These are phyloP conservation scores for Epinotia demarniana DNA, from an alignment of 2,888 invertebrate species.

Conservation along the genomic window DNA sequence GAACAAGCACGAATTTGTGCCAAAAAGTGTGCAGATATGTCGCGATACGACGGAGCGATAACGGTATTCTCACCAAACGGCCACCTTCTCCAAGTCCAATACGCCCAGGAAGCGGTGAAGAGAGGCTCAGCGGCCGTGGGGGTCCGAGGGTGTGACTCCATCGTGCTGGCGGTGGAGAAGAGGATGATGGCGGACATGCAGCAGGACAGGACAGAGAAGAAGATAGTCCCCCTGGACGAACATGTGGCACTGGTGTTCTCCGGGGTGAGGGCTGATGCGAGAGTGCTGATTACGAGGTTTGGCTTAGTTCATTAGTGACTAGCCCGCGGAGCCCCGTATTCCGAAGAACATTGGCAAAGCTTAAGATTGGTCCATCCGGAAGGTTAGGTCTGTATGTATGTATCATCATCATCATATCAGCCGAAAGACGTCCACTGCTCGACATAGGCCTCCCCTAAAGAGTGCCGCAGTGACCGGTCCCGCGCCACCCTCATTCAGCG, in stretches of 20 bases:
- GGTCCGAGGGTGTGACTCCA: constrained; percentile 93
- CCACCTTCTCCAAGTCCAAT: constrained; percentile 97
- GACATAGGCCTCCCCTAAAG: too few species aligned
- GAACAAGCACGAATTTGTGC: background rate
- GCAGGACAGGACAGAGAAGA: constrained; percentile 96
- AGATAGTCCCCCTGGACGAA: constrained; percentile 97
- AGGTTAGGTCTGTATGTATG: too few species aligned
- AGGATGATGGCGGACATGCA: constrained; percentile 97
- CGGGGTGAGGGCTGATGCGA: constrained; percentile 97
- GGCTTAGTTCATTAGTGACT: too few species aligned
- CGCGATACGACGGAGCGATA: constrained; percentile 97
- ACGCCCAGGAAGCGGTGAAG: constrained; percentile 98
- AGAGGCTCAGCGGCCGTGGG: constrained; percentile 94
- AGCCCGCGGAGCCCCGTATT: too few species aligned
- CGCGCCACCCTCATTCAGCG: too few species aligned
- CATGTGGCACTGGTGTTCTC: constrained; percentile 99
- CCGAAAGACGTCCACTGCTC: too few species aligned
- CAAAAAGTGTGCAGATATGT: constrained; percentile 54
- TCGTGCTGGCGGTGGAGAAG: constrained; percentile 98
- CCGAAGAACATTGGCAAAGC: background rate
- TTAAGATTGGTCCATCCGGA: background rate
- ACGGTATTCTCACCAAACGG: constrained; percentile 99
- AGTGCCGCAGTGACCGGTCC: too few species aligned
- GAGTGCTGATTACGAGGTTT: constrained; percentile 91
- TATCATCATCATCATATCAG: too few species aligned